phyloP scores from a whole-genome alignment of 2,888 invertebrate species.

The Uloborus plumipes region DNA sequence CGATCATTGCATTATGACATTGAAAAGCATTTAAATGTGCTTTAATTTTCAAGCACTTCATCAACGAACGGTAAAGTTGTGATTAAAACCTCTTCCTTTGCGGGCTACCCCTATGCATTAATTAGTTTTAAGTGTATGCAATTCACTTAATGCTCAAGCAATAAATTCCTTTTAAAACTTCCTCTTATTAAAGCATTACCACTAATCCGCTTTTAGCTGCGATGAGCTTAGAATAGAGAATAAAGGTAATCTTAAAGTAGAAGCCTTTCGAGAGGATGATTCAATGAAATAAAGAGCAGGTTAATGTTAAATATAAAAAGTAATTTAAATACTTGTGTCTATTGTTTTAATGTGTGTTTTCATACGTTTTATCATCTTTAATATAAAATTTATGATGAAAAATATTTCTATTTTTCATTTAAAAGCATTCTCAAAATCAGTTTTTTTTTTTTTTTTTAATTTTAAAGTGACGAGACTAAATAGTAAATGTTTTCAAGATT shows the following conservation, averaged over 20 bases:
- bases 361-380: no score
- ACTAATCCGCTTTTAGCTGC: constrained; percentile 18
- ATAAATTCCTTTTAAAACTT: constrained; percentile 28
- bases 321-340: no score
- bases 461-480: no score
- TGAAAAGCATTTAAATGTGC: background rate
- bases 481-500: no score
- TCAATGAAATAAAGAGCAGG: constrained; percentile 5
- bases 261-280: constrained; percentile 4
- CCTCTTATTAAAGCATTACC: constrained; percentile 27
- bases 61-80: constrained; percentile 6
- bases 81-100: constrained; percentile 14
- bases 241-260: background rate
- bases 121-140: constrained; percentile 16
- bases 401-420: no score
- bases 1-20: no score
- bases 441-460: no score
- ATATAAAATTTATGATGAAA: no score
- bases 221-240: background rate
- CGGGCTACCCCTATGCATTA: constrained; percentile 1
- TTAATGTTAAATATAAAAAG: no score
- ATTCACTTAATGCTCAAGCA: constrained; percentile 21
- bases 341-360: no score
- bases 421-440: no score
- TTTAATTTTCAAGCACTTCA: constrained; percentile 6